Conservation (phyloP, 30 jellyfish, hydroid and myxozoan genomes). For the Chrysaora quinquecirrha region DNA sequence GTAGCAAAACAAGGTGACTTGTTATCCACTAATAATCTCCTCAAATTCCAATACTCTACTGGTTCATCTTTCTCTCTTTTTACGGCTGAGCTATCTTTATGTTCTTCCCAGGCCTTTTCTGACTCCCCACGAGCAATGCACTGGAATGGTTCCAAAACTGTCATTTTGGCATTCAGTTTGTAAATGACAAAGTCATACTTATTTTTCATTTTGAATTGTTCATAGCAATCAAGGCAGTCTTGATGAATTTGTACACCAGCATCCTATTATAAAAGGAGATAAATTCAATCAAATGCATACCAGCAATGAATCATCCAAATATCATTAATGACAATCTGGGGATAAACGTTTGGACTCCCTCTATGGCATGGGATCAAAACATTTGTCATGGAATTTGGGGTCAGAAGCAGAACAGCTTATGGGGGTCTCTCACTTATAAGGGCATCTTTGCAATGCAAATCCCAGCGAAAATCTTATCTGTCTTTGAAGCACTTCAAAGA, state of each 20-base stretch:
- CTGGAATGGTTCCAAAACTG: conserved; percentile 10
- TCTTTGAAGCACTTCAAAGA: too few species aligned
- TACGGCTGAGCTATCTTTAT: conserved; percentile 7
- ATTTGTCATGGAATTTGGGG: too few species aligned
- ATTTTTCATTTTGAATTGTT: conserved; percentile 34
- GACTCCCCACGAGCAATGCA: conserved; percentile 38
- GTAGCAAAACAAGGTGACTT: conserved; percentile 34
- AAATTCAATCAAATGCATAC: too few species aligned
- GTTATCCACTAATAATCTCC: conserved; percentile 35
- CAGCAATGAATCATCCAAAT: too few species aligned
- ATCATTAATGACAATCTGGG: too few species aligned
- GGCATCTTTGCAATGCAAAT: too few species aligned
- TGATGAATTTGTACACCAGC: conserved; percentile 41
- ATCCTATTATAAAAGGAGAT: conserved; percentile 24
- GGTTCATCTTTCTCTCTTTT: conserved; percentile 60
- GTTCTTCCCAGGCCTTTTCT: conserved; percentile 35
- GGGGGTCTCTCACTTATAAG: too few species aligned
- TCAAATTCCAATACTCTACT: conserved; percentile 54
- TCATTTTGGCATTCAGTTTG: conserved; percentile 17
- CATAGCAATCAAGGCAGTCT: conserved; percentile 16
- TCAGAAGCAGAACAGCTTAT: too few species aligned
- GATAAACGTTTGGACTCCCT: too few species aligned
- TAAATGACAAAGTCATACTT: conserved; percentile 38
- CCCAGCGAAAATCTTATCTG: too few species aligned
- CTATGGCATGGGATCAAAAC: too few species aligned